These are phyloP conservation scores for Dione juno DNA, from an alignment of 2,888 invertebrate genomes.

Conservation along the genomic window DNA sequence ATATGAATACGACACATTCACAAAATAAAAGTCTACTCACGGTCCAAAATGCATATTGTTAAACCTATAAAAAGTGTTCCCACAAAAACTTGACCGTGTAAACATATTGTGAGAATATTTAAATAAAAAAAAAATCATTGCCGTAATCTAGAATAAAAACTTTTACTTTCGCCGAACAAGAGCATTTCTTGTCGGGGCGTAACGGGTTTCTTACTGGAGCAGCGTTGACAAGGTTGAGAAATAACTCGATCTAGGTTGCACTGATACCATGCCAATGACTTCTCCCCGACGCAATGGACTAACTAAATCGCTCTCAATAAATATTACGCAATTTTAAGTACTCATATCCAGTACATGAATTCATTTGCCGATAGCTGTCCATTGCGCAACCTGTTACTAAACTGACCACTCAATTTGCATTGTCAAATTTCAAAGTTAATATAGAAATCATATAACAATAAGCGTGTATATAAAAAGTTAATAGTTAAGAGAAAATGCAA, in stretches of 20 bases:
- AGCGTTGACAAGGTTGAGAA: constrained; percentile 81
- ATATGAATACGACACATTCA: neutral
- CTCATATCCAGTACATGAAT: constrained; percentile 39
- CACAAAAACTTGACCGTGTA: constrained; percentile 20
- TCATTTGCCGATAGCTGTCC: constrained; percentile 24
- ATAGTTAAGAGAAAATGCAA: constrained; percentile 38
- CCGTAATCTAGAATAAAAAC: constrained; percentile 37
- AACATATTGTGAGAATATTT: neutral
- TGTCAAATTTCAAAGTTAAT: constrained; percentile 30
- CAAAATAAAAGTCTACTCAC: constrained; percentile 25
- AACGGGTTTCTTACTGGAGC: constrained; percentile 74
- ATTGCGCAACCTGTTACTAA: constrained; percentile 31
- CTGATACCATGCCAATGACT: constrained; percentile 51
- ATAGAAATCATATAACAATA: constrained; percentile 37
- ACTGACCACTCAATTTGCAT: constrained; percentile 31
- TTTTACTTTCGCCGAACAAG: constrained; percentile 80
- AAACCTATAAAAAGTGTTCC: constrained; percentile 2
- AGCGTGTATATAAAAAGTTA: constrained; percentile 33
- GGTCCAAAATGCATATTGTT: constrained; percentile 12
- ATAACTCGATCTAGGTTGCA: constrained; percentile 64
- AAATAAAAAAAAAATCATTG: constrained; percentile 4
- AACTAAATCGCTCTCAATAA: constrained; percentile 43
- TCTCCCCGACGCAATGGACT: constrained; percentile 37
- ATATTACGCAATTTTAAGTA: constrained; percentile 39
- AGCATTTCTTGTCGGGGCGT: constrained; percentile 61